phyloP scores from a whole-genome alignment of 2,113 vertebrate genomes.

The Bos javanicus region DNA sequence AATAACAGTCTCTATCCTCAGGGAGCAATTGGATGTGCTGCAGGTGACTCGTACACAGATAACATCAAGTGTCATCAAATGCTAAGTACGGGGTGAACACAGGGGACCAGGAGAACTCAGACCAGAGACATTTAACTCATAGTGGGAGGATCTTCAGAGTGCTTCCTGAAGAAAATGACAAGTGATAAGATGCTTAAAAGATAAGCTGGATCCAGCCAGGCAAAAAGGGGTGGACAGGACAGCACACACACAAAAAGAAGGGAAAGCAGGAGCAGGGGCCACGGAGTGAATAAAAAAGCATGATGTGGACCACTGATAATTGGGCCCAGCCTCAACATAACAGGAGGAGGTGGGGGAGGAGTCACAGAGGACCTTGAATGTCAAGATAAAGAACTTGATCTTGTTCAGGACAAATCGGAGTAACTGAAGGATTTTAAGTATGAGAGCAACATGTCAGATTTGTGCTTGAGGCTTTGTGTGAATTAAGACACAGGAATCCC shows the following conservation, averaged over 20 bases:
- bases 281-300: neutral
- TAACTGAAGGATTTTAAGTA: neutral
- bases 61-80: neutral
- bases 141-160: neutral
- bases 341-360: neutral
- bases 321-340: neutral
- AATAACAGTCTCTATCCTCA: neutral
- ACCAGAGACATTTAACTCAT: neutral
- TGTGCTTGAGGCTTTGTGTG: neutral
- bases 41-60: neutral
- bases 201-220: neutral
- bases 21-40: neutral
- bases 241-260: neutral
- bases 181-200: neutral
- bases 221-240: neutral
- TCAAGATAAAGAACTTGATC: neutral
- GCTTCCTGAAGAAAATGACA: neutral
- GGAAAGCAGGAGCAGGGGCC: neutral
- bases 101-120: neutral
- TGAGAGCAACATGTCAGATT: neutral
- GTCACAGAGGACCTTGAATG: neutral
- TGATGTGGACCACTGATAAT: neutral
- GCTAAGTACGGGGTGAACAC: neutral
- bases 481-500: neutral
- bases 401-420: neutral